Evolutionary conservation across 2,888 invertebrate genomes (phyloP), one percentile per base, ranked within the genome.

Genomic region (Rhimphoctona megacephalus): DNA sequence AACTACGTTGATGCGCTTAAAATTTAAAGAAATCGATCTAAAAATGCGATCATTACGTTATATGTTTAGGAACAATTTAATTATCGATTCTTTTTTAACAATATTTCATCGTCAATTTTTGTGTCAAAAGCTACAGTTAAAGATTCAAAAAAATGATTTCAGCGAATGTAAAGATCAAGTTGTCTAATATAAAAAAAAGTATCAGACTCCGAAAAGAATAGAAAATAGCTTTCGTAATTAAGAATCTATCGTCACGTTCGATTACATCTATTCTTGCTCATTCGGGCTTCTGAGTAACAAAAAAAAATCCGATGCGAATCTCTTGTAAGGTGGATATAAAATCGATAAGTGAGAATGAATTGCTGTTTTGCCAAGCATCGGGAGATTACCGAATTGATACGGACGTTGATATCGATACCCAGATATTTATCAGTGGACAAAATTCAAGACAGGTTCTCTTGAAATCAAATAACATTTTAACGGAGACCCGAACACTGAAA

Each of bases 221-320:
- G 57, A 25, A 69, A 74, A 76, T 39, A 77, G 39, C 2, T 57
- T 17, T n/a, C 49, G 39, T 49, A 46, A 77, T 22, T 43, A 19
- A 54, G 11, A 4, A 5, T 66, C 36, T 30, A 2, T 64, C 72
- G 83, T 78, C 77, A 69, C 64, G 66, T 46, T 64, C 72, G 77
- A 78, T 66, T 54, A 72, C 61, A 72, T 66, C 72, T 66, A 66
- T 78, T 66, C 83, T 78, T 33, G 49, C 30, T n/a, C 33, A 30
- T 66, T 46, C 52, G 30, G 81, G 19, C 33, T 72, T 77, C 30
- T 43, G 14, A 30, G 46, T 43, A 7, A 30, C 25, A 61, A 11
- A 61, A 73, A 74, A 76, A 70, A 11, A 57, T 36, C 11, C 22
- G 73, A 52, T 14, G 25, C 43, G 36, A 52, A 73, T 30, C 22